A percentile compares a stretch with the other conserved stretches of the same genome.
phyloP scores from a whole-genome alignment of 2,888 invertebrate genomes.

The Tipula confusa region DNA sequence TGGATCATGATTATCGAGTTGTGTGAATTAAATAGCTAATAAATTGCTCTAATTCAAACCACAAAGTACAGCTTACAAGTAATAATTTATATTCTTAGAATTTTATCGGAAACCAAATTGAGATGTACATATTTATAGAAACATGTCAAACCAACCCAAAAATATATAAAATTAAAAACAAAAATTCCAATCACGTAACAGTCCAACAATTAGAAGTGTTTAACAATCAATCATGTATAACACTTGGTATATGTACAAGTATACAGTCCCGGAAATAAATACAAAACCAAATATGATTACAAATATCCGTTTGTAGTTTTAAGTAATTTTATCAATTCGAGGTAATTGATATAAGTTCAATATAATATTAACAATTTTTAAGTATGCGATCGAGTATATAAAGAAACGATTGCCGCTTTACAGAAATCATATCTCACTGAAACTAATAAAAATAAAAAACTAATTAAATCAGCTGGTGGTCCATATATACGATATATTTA shows the following conservation, averaged over 20 bases:
- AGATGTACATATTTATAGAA: too few species aligned
- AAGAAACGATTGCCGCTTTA: neutral
- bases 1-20: too few species aligned
- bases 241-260: neutral
- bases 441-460: neutral
- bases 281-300: neutral
- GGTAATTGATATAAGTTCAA: neutral
- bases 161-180: neutral
- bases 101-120: neutral
- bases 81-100: too few species aligned
- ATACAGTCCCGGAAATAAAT: neutral
- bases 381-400: neutral
- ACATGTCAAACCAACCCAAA: too few species aligned
- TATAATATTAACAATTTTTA: neutral
- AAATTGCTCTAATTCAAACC: too few species aligned
- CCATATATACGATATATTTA: neutral
- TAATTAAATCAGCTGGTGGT: slow-evolving; percentile 20
- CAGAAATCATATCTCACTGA: neutral
- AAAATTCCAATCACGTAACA: neutral
- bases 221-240: slow-evolving; percentile 1
- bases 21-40: too few species aligned
- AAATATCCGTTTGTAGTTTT: neutral
- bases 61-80: too few species aligned
- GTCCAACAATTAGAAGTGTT: neutral
- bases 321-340: neutral